Evolutionary conservation across 2,888 invertebrate species (phyloP).

Genomic region (Eupsilia transversa): DNA sequence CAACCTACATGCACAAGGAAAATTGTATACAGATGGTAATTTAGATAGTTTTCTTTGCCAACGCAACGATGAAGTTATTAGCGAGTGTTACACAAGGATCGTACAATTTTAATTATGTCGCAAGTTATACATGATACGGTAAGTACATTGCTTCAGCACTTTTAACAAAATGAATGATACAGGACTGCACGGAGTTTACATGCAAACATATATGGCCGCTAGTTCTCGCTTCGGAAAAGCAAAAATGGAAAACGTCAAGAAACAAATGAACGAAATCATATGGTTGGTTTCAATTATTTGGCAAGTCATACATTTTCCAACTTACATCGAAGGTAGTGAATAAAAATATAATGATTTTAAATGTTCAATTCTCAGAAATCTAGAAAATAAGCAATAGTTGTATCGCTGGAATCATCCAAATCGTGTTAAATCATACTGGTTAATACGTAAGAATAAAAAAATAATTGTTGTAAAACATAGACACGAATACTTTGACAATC

Average conservation of each 20-base stretch:
- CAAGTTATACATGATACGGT: background rate
- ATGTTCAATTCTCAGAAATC: conserved; percentile 75
- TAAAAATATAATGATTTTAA: conserved; percentile 80
- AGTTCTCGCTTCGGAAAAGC: conserved; percentile 71
- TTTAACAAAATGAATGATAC: conserved; percentile 5
- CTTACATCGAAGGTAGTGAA: conserved; percentile 79
- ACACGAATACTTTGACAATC: conserved; percentile 76
- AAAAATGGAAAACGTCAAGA: conserved; percentile 82
- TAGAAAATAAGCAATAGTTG: conserved; percentile 80
- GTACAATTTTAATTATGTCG: conserved; percentile 34
- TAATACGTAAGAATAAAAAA: conserved; percentile 83
- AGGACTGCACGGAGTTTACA: conserved; percentile 63
- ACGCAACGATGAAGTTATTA: conserved; percentile 29
- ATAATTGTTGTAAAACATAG: conserved; percentile 69
- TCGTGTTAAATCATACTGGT: conserved; percentile 80
- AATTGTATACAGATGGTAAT: conserved; percentile 36
- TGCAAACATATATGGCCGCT: conserved; percentile 44
- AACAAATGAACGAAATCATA: conserved; percentile 89
- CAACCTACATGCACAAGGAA: conserved; percentile 23
- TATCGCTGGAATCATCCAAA: conserved; percentile 77
- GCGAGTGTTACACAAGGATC: conserved; percentile 44
- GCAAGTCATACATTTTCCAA: conserved; percentile 86
- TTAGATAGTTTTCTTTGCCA: conserved; percentile 39
- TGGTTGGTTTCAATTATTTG: conserved; percentile 87
- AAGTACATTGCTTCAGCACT: background rate